Evolutionary conservation across 2,888 invertebrate genomes (phyloP).

Genomic region (Acrobasis suavella): DNA sequence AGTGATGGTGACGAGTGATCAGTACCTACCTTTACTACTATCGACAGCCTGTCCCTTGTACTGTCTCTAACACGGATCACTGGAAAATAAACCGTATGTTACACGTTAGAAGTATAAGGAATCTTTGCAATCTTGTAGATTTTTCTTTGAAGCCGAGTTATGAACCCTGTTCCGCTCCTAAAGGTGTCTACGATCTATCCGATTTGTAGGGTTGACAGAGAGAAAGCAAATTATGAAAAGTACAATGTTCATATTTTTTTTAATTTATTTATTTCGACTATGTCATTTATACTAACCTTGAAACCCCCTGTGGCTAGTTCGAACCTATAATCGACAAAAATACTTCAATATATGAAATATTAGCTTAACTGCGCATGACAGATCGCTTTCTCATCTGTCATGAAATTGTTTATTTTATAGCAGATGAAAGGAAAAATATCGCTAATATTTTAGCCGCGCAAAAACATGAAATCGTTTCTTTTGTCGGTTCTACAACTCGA

Average conservation of each 20-base stretch:
- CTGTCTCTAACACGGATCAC: slow-evolving; percentile 55
- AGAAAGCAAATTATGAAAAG: neutral
- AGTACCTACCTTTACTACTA: slow-evolving; percentile 61
- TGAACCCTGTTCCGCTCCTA: slow-evolving; percentile 7
- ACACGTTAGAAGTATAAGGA: slow-evolving; percentile 14
- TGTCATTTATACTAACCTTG: too few relatives aligned
- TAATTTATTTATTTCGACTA: too few relatives aligned
- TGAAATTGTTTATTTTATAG: too few relatives aligned
- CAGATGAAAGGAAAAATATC: too few relatives aligned
- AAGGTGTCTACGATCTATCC: slow-evolving; percentile 1
- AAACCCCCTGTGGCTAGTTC: too few relatives aligned
- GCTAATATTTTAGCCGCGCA: too few relatives aligned
- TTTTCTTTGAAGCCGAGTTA: slow-evolving; percentile 17
- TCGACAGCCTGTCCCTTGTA: slow-evolving; percentile 51
- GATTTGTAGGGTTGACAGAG: neutral
- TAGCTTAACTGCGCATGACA: too few relatives aligned
- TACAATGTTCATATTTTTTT: too few relatives aligned
- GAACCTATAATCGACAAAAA: too few relatives aligned
- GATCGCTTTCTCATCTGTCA: too few relatives aligned
- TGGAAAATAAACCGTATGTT: slow-evolving; percentile 38
- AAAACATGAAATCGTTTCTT: too few relatives aligned
- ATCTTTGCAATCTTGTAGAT: slow-evolving; percentile 19
- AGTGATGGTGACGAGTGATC: slow-evolving; percentile 72
- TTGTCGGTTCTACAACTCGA: slow-evolving; percentile 22
- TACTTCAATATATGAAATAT: too few relatives aligned